Base-by-base conservation (phyloP, 2,113 vertebrate species). In the Eidolon helvum region DNA sequence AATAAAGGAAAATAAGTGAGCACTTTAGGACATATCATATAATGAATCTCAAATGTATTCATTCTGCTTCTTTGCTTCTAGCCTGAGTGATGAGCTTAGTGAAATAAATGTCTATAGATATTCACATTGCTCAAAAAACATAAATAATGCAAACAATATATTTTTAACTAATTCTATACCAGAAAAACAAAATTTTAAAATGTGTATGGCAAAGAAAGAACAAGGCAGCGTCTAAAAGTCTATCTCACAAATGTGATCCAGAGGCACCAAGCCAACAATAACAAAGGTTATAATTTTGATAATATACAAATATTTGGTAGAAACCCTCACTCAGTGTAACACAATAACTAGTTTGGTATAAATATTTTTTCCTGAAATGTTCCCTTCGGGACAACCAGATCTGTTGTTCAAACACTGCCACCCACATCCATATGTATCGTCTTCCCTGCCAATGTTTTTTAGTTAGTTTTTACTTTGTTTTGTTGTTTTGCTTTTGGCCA, bases 321-420 rank as follows among this genome's bases (percentile, higher is more conserved):
- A 92, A 94, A 40, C 14, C 7, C 10, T 95, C 71, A 43, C 43
- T 92, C 3, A 78, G 1, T 92, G 74, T 75, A 92, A 90, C 87
- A 95, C 65, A 97, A 95, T 90, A 72, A 72, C 66, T 88, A 86
- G 61, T 88, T 96, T 94, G 48, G 2, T 74, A 95, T 96, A 95
- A 95, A 94, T 94, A 94, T 71, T 91, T 61, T 95, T 28, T 30
- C 10, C 79, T 94, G 75, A 89, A 98, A 95, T 96, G 22, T 97
- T 97, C 74, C 71, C 66, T 97, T 94, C 87, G 82, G 97, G 93
- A 97, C 55, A 3, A 97, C 95, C 86, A 97, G 82, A 97, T 97
- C 90, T 97, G 96, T 98, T 97, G 90, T 95, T 97, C 94, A 97
- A 97, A 98, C 96, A 97, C 88, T 97, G 78, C 96, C 98, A 96